Conservation (phyloP, 1,140 invertebrate species). For the Dreissena rostriformis region DNA sequence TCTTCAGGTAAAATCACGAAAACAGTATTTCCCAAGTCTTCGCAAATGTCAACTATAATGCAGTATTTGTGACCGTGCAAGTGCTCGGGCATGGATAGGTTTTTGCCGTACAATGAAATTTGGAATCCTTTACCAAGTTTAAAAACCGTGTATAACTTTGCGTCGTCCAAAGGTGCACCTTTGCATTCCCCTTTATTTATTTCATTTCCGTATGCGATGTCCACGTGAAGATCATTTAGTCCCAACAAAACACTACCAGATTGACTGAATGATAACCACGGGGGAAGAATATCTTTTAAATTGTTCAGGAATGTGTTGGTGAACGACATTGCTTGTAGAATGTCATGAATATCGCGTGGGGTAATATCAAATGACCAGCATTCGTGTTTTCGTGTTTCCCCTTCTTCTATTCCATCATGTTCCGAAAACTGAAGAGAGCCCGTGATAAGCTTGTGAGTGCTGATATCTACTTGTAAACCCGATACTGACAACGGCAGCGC, state of each 20-base stretch:
- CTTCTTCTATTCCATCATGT: slow-evolving; percentile 4
- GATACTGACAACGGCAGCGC: slow-evolving; percentile 32
- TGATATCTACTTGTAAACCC: slow-evolving; percentile 1
- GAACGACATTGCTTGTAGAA: slow-evolving; percentile 32
- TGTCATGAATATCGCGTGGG: slow-evolving; percentile 27
- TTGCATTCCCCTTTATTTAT: neutral
- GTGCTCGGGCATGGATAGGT: neutral
- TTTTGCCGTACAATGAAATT: slow-evolving; percentile 30
- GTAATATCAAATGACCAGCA: slow-evolving; percentile 18
- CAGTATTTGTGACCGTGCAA: slow-evolving; percentile 7
- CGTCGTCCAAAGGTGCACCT: slow-evolving; percentile 18
- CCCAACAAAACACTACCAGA: slow-evolving; percentile 24
- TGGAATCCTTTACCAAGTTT: slow-evolving; percentile 25
- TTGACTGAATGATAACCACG: slow-evolving; percentile 31
- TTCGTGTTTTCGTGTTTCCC: neutral
- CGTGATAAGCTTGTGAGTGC: slow-evolving; percentile 3
- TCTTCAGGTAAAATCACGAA: slow-evolving; percentile 41
- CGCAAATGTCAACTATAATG: slow-evolving; percentile 41
- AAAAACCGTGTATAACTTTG: slow-evolving; percentile 22
- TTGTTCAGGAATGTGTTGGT: slow-evolving; percentile 23
- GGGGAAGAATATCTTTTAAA: slow-evolving; percentile 16
- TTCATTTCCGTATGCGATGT: slow-evolving; percentile 1
- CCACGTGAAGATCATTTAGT: slow-evolving; percentile 13
- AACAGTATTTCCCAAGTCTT: slow-evolving; percentile 20
- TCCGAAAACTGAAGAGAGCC: neutral